These are phyloP conservation scores for Zeus faber DNA, from an alignment of 2,113 vertebrate species.

Conservation along the genomic window DNA sequence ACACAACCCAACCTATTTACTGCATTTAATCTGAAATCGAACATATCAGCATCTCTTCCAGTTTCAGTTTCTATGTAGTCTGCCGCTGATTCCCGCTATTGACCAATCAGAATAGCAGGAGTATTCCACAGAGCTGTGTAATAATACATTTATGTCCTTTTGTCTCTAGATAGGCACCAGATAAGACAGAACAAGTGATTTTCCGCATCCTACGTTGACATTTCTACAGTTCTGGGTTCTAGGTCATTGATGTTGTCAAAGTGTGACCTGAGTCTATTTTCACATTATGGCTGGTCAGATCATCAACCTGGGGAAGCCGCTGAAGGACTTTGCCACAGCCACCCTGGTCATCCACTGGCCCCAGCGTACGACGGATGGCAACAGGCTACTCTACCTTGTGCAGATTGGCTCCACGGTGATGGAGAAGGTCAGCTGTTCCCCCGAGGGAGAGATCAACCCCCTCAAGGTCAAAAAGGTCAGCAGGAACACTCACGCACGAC, in stretches of 20 bases:
- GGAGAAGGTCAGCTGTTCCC: conserved; percentile 76
- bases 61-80: too few relatives aligned
- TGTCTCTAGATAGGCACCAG: too few relatives aligned
- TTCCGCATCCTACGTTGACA: too few relatives aligned
- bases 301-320: conserved; percentile 85
- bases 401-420: conserved; percentile 81
- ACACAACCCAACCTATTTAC: too few relatives aligned
- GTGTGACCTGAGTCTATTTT: too few relatives aligned
- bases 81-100: too few relatives aligned
- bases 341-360: conserved; percentile 89
- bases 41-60: too few relatives aligned
- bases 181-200: too few relatives aligned
- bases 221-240: background rate
- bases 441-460: conserved; percentile 73
- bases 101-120: too few relatives aligned
- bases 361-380: conserved; percentile 75
- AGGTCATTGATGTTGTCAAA: background rate
- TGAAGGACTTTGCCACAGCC: conserved; percentile 81
- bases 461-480: conserved; percentile 44
- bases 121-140: background rate
- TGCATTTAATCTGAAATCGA: too few relatives aligned
- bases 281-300: too few relatives aligned
- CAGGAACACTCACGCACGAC: background rate
- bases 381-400: conserved; percentile 89
- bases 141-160: too few relatives aligned